Evolutionary conservation across 2,888 invertebrate species (phyloP).

Genomic region (Acronicta leporina): DNA sequence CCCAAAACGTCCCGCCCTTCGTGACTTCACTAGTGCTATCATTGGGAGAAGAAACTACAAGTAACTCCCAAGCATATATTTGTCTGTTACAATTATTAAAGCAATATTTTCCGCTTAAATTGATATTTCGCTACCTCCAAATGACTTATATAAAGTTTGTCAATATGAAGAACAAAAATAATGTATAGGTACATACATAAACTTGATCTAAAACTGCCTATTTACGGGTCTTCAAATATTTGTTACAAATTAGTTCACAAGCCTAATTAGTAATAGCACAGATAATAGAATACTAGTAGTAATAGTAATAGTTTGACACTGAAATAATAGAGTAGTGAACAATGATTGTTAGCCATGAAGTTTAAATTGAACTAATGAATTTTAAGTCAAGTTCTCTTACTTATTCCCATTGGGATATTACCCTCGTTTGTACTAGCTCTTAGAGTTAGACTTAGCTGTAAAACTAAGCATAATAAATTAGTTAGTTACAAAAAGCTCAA

Average conservation of each 20-base stretch:
- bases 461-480: slow-evolving; percentile 56
- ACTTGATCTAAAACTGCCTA: slow-evolving; percentile 1
- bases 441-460: slow-evolving; percentile 42
- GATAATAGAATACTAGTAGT: no score
- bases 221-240: slow-evolving; percentile 5
- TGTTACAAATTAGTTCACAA: slow-evolving; percentile 11
- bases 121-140: no score
- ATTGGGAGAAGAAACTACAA: no score
- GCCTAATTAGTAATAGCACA: slow-evolving; percentile 38
- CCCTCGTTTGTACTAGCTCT: slow-evolving; percentile 26
- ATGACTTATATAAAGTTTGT: no score
- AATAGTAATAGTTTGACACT: slow-evolving; percentile 27
- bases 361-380: slow-evolving; percentile 24
- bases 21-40: no score
- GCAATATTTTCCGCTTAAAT: no score
- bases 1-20: no score
- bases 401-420: slow-evolving; percentile 9
- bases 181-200: no score
- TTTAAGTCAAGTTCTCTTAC: slow-evolving; percentile 9
- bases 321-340: slow-evolving; percentile 23
- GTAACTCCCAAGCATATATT: no score
- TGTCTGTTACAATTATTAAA: no score
- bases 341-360: slow-evolving; percentile 12
- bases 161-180: no score
- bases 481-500: slow-evolving; percentile 64